Percentiles rank a stretch among this genome's conserved stretches.
These are phyloP conservation scores for Lepidothrix coronata DNA, from an alignment of 2,113 vertebrate species.

Conservation along the genomic window DNA sequence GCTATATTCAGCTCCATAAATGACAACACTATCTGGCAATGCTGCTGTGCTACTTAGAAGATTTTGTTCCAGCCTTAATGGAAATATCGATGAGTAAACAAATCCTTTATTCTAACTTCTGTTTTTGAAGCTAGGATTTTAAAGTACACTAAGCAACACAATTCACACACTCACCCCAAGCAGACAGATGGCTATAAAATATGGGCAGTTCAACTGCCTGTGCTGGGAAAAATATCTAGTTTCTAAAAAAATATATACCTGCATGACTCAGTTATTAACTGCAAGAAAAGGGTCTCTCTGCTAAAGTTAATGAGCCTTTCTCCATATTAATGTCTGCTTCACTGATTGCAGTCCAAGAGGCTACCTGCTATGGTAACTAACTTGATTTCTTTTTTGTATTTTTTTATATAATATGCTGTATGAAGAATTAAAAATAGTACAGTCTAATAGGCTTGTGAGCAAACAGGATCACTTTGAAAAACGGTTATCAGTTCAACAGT, in stretches of 20 bases:
- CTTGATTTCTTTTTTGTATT: background rate
- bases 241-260: background rate
- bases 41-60: background rate
- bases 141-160: background rate
- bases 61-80: background rate
- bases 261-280: background rate
- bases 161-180: background rate
- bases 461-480: background rate
- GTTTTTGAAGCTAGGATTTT: background rate
- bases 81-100: slow-evolving; percentile 21
- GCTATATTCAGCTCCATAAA: background rate
- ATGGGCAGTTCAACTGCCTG: background rate
- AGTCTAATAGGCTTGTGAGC: background rate
- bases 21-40: background rate
- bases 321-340: background rate
- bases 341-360: background rate
- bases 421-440: background rate
- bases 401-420: background rate
- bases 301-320: background rate
- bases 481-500: background rate
- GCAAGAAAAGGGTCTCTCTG: background rate
- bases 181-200: background rate
- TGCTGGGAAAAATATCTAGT: background rate
- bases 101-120: background rate
- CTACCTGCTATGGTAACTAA: background rate